A percentile compares a stretch with the other conserved stretches of the same genome.
phyloP scores from a whole-genome alignment of 2,113 vertebrate species.

The Rhadina sibilatrix region DNA sequence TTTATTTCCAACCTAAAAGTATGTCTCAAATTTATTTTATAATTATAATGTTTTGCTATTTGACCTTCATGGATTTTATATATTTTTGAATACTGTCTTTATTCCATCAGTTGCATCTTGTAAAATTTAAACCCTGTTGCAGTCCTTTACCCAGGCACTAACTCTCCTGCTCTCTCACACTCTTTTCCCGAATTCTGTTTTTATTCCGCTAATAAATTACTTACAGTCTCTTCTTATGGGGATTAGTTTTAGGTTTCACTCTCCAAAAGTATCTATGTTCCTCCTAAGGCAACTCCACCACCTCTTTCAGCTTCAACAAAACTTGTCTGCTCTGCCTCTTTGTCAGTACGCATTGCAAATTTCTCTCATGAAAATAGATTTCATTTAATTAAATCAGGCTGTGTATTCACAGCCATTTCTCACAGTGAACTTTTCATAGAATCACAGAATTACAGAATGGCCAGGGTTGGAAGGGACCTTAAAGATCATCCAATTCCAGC shows the following conservation, averaged over 20 bases:
- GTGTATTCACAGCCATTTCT: not conserved
- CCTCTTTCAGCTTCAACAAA: not conserved
- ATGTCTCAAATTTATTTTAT: constrained; percentile 2
- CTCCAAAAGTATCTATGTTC: not conserved
- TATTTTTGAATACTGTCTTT: not conserved
- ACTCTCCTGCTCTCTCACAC: not conserved
- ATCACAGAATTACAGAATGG: not conserved
- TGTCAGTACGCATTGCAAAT: not conserved
- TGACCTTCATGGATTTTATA: not conserved
- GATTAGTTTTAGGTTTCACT: constrained; percentile 8
- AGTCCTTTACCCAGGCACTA: not conserved
- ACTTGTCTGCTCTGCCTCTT: not conserved
- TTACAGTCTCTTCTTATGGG: not conserved
- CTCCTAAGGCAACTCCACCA: not conserved
- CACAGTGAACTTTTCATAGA: not conserved
- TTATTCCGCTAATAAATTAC: not conserved
- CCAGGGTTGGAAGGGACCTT: not conserved
- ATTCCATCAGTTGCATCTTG: constrained; percentile 1
- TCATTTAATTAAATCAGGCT: not conserved
- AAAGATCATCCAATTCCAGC: not conserved
- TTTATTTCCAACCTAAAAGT: constrained; percentile 19
- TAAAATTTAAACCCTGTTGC: constrained; percentile 10
- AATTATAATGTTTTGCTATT: not conserved
- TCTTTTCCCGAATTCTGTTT: constrained; percentile 9
- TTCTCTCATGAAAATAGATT: not conserved